Base-by-base conservation (phyloP, 2,113 vertebrate species). In the Benitochromis conjunctus region DNA sequence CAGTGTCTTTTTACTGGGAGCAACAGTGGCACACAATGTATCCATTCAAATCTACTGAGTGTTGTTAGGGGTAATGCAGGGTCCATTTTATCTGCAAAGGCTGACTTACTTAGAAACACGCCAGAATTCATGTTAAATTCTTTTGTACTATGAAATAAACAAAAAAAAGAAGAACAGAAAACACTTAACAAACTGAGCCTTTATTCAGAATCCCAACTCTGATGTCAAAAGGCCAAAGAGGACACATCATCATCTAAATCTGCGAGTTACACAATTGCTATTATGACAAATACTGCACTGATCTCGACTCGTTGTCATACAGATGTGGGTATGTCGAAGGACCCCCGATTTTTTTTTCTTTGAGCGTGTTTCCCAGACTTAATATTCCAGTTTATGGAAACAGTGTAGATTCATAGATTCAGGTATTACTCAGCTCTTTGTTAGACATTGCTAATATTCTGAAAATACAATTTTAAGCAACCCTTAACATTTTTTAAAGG, bases 51-150 rank as follows among this genome's bases (percentile, higher is more conserved):
- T 0, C 88, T 85, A 89, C 80, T 76, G 89, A 87, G 87, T 5
- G 78, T 55, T 92, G 90, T 90, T 69, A 84, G 83, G 86, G 69
- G 85, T 79, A 80, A 84, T 74, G 16, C 77, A 13, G 80, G 57
- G 64, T 78, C 18, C 21, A 29, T 64, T 43, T 69, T 24, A 21
- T 76, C 71, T 11, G 46, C 57, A 60, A 84, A 24, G 48, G 26
- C 64, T 88, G 90, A 91, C 69, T 81, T 84, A 90, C 80, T 77
- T 18, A 79, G 81, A 76, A 66, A 62, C 78, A 84, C 79, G 6
- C 71, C 64, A 60, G 2, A 13, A 19, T 16, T 51, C 31, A 79
- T 86, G 84, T 85, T 83, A 46, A 4, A 21, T 66, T 78, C 43
- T 84, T 86, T 86, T 91, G 83, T 88, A 1, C n/a, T n/a, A 5